Base-by-base conservation (phyloP, 2,888 invertebrate genomes). In the Sthenelais limicola region DNA sequence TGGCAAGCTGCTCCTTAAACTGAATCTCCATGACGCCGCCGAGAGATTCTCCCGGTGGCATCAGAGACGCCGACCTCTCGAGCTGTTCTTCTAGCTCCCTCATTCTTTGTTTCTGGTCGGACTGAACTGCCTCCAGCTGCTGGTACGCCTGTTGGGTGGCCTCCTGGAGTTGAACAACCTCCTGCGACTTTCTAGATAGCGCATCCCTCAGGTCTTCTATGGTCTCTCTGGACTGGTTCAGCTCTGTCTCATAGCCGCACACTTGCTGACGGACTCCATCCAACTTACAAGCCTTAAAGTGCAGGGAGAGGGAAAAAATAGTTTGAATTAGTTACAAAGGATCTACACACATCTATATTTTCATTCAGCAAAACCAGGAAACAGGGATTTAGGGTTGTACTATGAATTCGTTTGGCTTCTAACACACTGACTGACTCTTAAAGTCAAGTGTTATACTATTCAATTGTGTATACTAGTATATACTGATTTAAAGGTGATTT, bases 1-100 rank as follows among this genome's bases (percentile, higher is more conserved):
- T 28, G 2, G 35, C 62, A 12, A 62, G 62, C 21, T 62, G 38
- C 24, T 62, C 62, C 5, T 9, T 62, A 43, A n/a, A 62, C 38
- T 62, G 35, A 26, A 62, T 62, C 48, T 73, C 73, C 43, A 68
- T 43, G 28, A 68, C 68, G 3, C 52, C 73, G 21, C 48, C 52
- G 4, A 73, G 68, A 24, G 68, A 73, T 38, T 73, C 73, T 3
- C 73, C 73, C 2, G 43, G 24, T 1, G 33, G 52, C 18, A 32
- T 24, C 15, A 52, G 12, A 7, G 26, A 21, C 9, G 38, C 48
- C 3, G n/a, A 38, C 28, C 9, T 32, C 47, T 71, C 58, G 3
- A 58, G 32, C 58, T 26, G 24, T 7, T 32, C 18, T 1, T 28
- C 24, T 43, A 54, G 12, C 7, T 56, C 58, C 4, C 9, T 1